A percentile compares a stretch with the other conserved stretches of the same genome.
Evolutionary conservation across 2,113 vertebrate genomes (phyloP).

Genomic region (Cryptotis parvus): DNA sequence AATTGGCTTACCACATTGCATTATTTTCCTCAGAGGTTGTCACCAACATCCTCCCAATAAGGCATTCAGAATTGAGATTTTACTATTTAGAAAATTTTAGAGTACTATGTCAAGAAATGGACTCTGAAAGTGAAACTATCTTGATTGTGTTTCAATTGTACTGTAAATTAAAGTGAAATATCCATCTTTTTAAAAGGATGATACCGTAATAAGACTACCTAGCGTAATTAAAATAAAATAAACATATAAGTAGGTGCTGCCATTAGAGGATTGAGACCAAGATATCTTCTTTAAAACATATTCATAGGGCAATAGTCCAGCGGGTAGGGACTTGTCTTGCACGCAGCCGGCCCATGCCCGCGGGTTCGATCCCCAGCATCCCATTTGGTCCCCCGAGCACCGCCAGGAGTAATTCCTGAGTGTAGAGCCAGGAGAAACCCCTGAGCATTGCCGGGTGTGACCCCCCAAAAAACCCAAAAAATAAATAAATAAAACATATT

Average conservation of each 20-base stretch:
- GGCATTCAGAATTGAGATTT: background rate
- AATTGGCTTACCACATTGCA: background rate
- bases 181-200: background rate
- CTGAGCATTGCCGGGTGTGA: too few species aligned
- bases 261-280: background rate
- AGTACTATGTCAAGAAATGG: conserved; percentile 12
- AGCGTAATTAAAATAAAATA: background rate
- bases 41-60: background rate
- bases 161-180: conserved; percentile 16
- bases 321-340: too few species aligned
- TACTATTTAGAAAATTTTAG: conserved; percentile 15
- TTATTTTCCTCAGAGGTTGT: conserved; percentile 19
- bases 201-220: background rate
- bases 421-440: too few species aligned
- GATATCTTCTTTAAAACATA: background rate
- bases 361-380: too few species aligned
- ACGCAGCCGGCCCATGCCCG: too few species aligned
- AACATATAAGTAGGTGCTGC: background rate
- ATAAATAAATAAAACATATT: background rate
- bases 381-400: too few species aligned
- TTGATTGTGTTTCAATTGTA: background rate
- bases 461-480: too few species aligned
- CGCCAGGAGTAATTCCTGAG: too few species aligned
- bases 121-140: background rate
- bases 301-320: too few species aligned